Percentiles rank a stretch among this genome's conserved stretches.
phyloP scores from a whole-genome alignment of 2,888 invertebrate genomes.

The Galeopsomyia nigrocyanea region DNA sequence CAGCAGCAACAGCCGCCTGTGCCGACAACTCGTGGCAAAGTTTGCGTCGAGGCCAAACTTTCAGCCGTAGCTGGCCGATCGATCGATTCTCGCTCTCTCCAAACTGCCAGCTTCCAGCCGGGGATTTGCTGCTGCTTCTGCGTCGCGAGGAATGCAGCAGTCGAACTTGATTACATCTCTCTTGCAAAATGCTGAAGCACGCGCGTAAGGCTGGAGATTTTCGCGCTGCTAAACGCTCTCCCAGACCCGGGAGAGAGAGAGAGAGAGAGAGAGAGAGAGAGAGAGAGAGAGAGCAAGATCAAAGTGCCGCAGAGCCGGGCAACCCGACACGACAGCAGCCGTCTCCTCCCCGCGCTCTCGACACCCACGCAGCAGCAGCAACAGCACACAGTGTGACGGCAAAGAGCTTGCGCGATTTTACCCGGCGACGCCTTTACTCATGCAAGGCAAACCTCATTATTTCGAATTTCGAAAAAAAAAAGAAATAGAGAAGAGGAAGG shows the following conservation, averaged over 20 bases:
- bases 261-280: slow-evolving; percentile 4
- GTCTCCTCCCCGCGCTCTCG: slow-evolving; percentile 58
- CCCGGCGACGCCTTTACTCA: no score
- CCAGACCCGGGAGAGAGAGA: background rate
- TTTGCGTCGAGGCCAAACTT: background rate
- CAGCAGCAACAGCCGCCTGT: background rate
- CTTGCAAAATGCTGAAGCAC: slow-evolving; percentile 52
- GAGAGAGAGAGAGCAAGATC: slow-evolving; percentile 26
- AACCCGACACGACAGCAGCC: slow-evolving; percentile 55
- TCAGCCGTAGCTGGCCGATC: background rate
- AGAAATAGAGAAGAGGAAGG: no score
- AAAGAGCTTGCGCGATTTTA: no score
- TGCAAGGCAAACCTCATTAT: no score
- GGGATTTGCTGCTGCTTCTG: no score
- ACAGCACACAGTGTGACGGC: background rate
- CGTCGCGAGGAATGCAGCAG: no score
- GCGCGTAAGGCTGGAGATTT: slow-evolving; percentile 14
- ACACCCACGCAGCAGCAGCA: background rate
- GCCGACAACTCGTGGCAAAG: background rate
- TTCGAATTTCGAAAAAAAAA: no score
- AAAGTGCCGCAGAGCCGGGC: slow-evolving; percentile 31
- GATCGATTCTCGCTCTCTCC: no score
- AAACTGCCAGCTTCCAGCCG: no score
- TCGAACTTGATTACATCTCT: slow-evolving; percentile 41
- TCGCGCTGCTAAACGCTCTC: background rate